Base-by-base conservation (phyloP, 2,113 vertebrate genomes). In the Dascyllus trimaculatus region DNA sequence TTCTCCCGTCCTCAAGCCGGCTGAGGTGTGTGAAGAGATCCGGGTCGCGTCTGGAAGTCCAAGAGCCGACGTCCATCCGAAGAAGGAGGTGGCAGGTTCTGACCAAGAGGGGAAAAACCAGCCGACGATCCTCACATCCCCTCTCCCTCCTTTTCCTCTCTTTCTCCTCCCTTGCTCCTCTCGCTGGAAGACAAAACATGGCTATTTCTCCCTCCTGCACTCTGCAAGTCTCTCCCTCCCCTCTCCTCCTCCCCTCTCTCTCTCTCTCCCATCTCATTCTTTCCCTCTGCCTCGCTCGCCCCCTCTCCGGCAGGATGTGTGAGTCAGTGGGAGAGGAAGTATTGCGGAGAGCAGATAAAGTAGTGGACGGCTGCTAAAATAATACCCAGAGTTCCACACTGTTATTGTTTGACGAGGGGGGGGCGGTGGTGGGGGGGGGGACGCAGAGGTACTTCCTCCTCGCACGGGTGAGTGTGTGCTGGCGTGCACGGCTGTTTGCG, bases 271-370 rank as follows among this genome's bases (percentile, higher is more conserved):
- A 49, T 46, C 45, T 64, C 58, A 61, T 46, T 79, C 82, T 74
- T 54, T 63, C 78, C 24, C 68, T 78, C 68, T 78, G 51, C 22
- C 90, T 86, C 87, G 46, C 89, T 85, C 73, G 32, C 78, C 71
- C 89, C 60, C 87, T 80, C 90, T 76, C 75, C 75, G 63, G 85
- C 92, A 95, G 95, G 95, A 96, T 92, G 90, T 87, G 86, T 85
- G 89, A 92, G 80, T 94, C 88, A 90, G 89, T 80, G 71, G 57
- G 83, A 85, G 85, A 96, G 95, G 96, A 96, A 96, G 95, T 92
- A 89, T 95, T 96, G 96, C 88, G 93, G 81, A 81, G 94, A 69
- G 93, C 91, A 96, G 96, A 96, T 97, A 96, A 96, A 96, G 95
- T 80, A 84, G 89, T 87, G 92, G 93, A 93, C 70, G 73, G 89